Evolutionary conservation across 2,113 vertebrate species (phyloP).

Genomic region (Tapirus terrestris): DNA sequence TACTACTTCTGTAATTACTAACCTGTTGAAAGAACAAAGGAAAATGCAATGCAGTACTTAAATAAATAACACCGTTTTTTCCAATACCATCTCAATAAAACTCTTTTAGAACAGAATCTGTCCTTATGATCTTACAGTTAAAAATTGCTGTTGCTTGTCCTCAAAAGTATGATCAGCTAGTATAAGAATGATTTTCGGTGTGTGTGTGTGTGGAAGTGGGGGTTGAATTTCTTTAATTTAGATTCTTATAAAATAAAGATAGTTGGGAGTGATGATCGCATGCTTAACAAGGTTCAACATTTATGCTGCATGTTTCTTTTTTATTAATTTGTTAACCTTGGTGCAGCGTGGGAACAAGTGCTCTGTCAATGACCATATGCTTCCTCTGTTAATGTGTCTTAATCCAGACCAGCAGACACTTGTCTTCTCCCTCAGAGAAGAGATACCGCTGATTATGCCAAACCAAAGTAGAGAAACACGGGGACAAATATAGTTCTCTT

Average conservation of each 20-base stretch:
- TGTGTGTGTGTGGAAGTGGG: background rate
- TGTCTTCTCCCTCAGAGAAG: constrained; percentile 53
- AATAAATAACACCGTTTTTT: constrained; percentile 72
- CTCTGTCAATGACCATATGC: constrained; percentile 42
- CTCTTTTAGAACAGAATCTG: background rate
- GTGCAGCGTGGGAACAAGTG: background rate
- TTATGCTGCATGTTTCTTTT: background rate
- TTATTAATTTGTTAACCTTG: constrained; percentile 59
- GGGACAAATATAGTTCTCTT: background rate
- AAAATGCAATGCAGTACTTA: constrained; percentile 77
- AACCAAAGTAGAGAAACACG: constrained; percentile 11
- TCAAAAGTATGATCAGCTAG: constrained; percentile 20
- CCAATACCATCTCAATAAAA: constrained; percentile 76
- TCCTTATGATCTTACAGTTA: background rate
- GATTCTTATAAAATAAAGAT: constrained; percentile 40
- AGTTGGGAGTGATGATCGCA: constrained; percentile 19
- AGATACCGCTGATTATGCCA: constrained; percentile 26
- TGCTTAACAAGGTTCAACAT: constrained; percentile 49
- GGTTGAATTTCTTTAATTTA: background rate
- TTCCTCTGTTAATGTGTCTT: constrained; percentile 63
- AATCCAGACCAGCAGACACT: constrained; percentile 66
- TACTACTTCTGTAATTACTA: constrained; percentile 88
- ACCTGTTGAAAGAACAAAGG: constrained; percentile 89
- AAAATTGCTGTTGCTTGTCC: background rate
- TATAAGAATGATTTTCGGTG: background rate